These are phyloP conservation scores for Drosophila nr. perissopoda DNA, from an alignment of 2,888 invertebrate species.

Conservation along the genomic window DNA sequence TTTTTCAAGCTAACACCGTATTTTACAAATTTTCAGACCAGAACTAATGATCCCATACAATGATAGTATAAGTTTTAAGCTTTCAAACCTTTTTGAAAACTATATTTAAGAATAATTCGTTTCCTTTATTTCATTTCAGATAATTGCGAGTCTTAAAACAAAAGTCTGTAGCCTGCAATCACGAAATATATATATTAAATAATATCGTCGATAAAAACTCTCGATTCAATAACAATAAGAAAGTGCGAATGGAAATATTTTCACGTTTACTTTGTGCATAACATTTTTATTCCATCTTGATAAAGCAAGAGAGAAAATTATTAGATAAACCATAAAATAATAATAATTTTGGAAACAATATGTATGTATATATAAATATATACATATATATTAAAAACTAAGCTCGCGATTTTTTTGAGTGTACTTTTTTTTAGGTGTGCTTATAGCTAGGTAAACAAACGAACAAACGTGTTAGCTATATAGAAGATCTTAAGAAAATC, in stretches of 20 bases:
- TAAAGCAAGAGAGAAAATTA: conserved; percentile 3
- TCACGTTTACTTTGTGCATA: conserved; percentile 48
- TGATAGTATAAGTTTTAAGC: not conserved
- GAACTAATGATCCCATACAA: not conserved
- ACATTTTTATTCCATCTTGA: conserved; percentile 27
- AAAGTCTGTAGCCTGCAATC: conserved; percentile 68
- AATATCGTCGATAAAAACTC: conserved; percentile 11
- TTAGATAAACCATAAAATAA: conserved; percentile 40
- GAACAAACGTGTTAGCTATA: conserved; percentile 7
- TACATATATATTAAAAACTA: conserved; percentile 1
- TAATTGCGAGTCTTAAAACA: conserved; percentile 34
- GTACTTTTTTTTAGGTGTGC: conserved; percentile 46
- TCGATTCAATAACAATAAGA: conserved; percentile 4
- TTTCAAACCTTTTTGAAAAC: not conserved
- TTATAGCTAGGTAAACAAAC: conserved; percentile 22
- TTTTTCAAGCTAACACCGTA: not conserved
- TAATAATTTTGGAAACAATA: not conserved
- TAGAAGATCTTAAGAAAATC: conserved; percentile 21
- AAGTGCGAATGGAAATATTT: conserved; percentile 16
- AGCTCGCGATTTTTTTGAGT: conserved; percentile 32
- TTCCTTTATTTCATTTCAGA: conserved; percentile 53
- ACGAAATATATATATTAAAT: conserved; percentile 22
- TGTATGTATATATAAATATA: conserved; percentile 12
- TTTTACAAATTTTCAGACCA: not conserved
- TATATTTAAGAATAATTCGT: not conserved